Conservation (phyloP, 2,888 invertebrate species). For the Thysanoteuthis rhombus region DNA sequence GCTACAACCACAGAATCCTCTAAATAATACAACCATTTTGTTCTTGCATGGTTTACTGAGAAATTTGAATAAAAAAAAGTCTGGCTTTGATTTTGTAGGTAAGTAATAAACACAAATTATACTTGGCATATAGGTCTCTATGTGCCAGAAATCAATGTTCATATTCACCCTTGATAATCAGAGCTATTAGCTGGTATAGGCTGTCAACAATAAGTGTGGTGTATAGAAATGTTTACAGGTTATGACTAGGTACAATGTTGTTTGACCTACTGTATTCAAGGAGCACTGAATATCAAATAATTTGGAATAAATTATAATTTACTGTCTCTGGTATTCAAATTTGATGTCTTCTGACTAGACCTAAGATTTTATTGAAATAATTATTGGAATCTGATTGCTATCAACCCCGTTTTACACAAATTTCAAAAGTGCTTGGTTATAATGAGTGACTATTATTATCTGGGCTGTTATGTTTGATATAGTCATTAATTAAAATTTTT, state of each 20-base stretch:
- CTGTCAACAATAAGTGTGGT: slow-evolving; percentile 12
- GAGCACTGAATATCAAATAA: not conserved
- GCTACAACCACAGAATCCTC: too few relatives aligned
- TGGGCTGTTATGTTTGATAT: not conserved
- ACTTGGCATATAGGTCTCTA: not conserved
- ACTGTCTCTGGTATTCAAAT: not conserved
- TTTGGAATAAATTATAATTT: not conserved
- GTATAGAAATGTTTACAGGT: not conserved
- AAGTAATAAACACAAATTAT: not conserved
- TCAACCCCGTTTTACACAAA: not conserved
- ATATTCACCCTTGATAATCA: not conserved
- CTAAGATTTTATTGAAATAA: not conserved
- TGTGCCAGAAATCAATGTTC: not conserved
- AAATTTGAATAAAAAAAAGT: not conserved
- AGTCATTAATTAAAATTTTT: too few relatives aligned
- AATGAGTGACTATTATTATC: not conserved
- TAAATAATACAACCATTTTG: not conserved
- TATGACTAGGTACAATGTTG: not conserved
- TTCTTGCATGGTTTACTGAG: not conserved
- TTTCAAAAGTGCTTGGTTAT: not conserved
- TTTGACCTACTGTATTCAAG: not conserved
- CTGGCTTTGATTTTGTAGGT: not conserved
- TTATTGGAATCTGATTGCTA: not conserved
- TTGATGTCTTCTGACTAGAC: too few relatives aligned
- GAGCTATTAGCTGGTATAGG: not conserved